Evolutionary conservation across 2,113 vertebrate species (phyloP).

Genomic region (Xerus inauris): DNA sequence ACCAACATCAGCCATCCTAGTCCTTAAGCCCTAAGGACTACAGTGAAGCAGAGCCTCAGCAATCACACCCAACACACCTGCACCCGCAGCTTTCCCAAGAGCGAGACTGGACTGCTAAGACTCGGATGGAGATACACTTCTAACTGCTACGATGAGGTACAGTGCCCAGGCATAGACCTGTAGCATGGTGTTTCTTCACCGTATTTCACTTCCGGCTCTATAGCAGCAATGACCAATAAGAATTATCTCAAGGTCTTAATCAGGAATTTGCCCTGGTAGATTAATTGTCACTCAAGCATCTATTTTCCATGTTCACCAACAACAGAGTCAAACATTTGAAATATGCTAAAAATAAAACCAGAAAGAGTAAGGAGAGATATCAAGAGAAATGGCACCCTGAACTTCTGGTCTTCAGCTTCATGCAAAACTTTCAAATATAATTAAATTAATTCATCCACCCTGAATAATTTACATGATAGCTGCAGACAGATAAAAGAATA

Average conservation of each 20-base stretch:
- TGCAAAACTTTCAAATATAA: neutral
- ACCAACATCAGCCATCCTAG: neutral
- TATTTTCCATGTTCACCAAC: neutral
- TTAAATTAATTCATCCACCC: neutral
- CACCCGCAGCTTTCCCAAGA: neutral
- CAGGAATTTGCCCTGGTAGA: neutral
- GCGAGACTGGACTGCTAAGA: neutral
- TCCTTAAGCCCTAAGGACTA: neutral
- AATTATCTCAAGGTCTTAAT: neutral
- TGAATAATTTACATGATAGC: neutral
- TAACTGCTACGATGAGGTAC: neutral
- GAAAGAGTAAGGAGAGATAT: neutral
- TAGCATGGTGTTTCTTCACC: neutral
- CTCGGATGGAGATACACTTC: neutral
- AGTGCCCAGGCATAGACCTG: accelerated
- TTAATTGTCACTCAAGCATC: neutral
- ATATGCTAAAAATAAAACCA: neutral
- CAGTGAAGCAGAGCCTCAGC: neutral
- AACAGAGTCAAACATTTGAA: neutral
- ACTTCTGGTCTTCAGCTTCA: neutral
- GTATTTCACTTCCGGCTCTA: neutral
- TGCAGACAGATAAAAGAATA: neutral
- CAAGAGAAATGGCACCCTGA: neutral
- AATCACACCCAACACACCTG: neutral
- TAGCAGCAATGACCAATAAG: neutral